Base-by-base conservation (phyloP, 2,113 vertebrate species). In the Leptobrachium ailaonicum region DNA sequence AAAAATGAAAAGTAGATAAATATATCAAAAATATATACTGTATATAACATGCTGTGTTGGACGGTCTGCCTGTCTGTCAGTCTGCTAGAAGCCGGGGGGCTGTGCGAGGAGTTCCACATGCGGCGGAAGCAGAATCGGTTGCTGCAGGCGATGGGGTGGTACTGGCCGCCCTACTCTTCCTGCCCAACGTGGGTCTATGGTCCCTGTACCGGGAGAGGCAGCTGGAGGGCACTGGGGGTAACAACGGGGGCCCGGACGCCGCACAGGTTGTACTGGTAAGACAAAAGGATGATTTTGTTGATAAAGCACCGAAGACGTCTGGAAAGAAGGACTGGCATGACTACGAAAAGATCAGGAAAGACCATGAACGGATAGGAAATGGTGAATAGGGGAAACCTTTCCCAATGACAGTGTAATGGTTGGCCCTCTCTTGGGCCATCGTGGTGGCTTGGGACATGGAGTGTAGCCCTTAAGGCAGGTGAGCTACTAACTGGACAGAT, bases 151-250 rank as follows among this genome's bases (percentile, higher is more conserved):
- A 91, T 93, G 74, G 95, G 93, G 85, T 98, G 91, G 91, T 92
- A 83, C 77, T 96, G 64, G 92, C 89, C 86, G 96, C 93, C 84
- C 92, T 97, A n/a, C 91, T 97, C 12, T 94, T 97, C 82, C 86
- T 97, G 41, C 96, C 96, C n/a, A 97, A 96, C 91, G 95, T 96
- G 85, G 96, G 96, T 74, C 91, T 97, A 69, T 98, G 96, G 96
- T 94, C 95, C n/a, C 85, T 97, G 58, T 96, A 96, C 91, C 88
- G 93, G 71, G 96, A 97, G 87, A 90, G 94, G 82, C 91, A 95
- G 80, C 92, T 94, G 85, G 95, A 96, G 87, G 92, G 90, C 92
- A 90, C 90, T 60, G 86, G 85, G 54, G 83, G 89, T 76, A 87
- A 86, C 53, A 66, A 82, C 54, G 32, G 82, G 70, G 90, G 80